A percentile compares a stretch with the other conserved stretches of the same genome.
Evolutionary conservation across 2,888 invertebrate genomes (phyloP).

Genomic region (Cetonia aurata): DNA sequence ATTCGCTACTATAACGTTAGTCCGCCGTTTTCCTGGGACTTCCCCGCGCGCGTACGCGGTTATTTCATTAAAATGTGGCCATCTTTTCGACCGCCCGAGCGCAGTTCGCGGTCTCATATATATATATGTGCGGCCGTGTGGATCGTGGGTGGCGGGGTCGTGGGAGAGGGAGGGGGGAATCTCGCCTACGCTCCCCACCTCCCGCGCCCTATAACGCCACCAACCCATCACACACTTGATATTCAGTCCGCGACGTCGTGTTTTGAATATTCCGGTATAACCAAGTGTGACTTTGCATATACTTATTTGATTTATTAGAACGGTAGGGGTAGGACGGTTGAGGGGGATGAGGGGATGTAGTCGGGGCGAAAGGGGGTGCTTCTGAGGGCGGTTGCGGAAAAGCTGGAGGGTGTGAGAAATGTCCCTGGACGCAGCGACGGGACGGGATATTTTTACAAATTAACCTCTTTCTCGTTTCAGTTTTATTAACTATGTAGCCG

Average conservation of each 20-base stretch:
- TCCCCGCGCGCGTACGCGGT: conserved; percentile 51
- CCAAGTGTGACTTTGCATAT: conserved; percentile 63
- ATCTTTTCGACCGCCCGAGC: conserved; percentile 60
- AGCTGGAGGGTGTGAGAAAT: conserved; percentile 1
- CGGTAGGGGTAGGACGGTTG: conserved; percentile 18
- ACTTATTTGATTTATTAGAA: conserved; percentile 65
- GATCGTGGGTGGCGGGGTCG: not conserved
- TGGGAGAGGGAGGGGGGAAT: conserved; percentile 6
- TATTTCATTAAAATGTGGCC: conserved; percentile 65
- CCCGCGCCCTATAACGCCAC: not conserved
- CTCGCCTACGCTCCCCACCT: conserved; percentile 1
- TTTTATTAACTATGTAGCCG: conserved; percentile 22
- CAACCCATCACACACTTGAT: conserved; percentile 61
- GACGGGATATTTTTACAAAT: conserved; percentile 37
- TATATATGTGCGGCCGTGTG: not conserved
- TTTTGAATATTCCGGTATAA: conserved; percentile 62
- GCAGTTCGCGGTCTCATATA: conserved; percentile 27
- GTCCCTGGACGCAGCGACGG: conserved; percentile 15
- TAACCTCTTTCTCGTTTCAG: conserved; percentile 30
- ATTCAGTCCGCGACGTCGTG: conserved; percentile 64
- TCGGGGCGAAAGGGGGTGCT: not conserved
- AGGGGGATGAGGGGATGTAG: not conserved
- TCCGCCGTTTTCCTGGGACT: not conserved
- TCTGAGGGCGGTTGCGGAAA: not conserved
- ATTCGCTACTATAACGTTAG: conserved; percentile 59